phyloP scores from a whole-genome alignment of 2,888 invertebrate species.

The Drosophila atripex region DNA sequence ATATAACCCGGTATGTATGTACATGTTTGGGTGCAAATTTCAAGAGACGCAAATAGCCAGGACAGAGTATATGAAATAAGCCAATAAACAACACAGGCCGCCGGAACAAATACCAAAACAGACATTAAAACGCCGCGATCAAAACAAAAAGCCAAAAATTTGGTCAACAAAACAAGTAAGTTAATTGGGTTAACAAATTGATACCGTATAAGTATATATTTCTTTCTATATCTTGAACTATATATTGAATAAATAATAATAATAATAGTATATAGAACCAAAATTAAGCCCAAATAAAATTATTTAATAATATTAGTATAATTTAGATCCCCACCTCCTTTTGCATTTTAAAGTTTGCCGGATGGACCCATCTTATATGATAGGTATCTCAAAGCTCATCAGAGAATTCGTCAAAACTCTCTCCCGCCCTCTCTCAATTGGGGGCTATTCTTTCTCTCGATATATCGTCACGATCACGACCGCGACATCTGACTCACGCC shows the following conservation, averaged over 20 bases:
- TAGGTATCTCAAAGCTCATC: background rate
- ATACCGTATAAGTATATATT: background rate
- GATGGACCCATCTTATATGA: background rate
- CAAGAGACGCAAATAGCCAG: conserved; percentile 47
- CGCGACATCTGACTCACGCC: conserved; percentile 41
- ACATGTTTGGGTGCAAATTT: conserved; percentile 28
- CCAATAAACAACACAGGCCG: conserved; percentile 45
- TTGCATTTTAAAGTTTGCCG: background rate
- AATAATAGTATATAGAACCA: background rate
- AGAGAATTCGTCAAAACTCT: background rate
- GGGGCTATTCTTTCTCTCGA: conserved; percentile 2
- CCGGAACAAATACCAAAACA: conserved; percentile 46
- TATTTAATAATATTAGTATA: too few relatives aligned
- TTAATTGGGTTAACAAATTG: background rate
- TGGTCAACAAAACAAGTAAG: conserved; percentile 40
- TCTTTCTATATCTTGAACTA: too few relatives aligned
- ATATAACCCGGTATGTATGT: conserved; percentile 17
- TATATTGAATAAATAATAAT: background rate
- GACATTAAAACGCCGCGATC: conserved; percentile 51
- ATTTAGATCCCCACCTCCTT: too few relatives aligned
- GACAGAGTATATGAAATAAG: conserved; percentile 22
- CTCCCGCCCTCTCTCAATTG: background rate
- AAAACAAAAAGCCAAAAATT: conserved; percentile 59
- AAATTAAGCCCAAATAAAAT: too few relatives aligned
- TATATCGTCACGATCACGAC: conserved; percentile 19